Evolutionary conservation across 2,113 vertebrate genomes (phyloP).

Genomic region (Gorilla gorilla): DNA sequence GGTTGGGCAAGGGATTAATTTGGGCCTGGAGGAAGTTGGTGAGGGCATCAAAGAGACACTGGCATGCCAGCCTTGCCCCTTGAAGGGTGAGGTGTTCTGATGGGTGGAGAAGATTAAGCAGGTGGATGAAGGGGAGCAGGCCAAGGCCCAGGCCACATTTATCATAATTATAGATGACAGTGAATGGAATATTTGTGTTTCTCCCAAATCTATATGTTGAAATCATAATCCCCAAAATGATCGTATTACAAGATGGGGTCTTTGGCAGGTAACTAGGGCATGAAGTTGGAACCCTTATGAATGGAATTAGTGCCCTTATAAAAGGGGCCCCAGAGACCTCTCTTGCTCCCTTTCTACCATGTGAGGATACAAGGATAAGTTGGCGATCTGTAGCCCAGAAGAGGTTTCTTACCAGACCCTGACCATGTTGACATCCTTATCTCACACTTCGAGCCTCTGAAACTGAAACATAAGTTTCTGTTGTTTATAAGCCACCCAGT

Average conservation of each 20-base stretch:
- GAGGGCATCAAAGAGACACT: neutral
- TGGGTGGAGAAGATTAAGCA: neutral
- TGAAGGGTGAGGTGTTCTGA: neutral
- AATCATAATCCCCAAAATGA: neutral
- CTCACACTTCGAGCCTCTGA: neutral
- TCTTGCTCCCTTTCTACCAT: neutral
- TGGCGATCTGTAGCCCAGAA: neutral
- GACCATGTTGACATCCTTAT: neutral
- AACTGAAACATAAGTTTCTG: neutral
- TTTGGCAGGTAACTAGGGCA: neutral
- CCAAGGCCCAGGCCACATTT: neutral
- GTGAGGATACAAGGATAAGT: neutral
- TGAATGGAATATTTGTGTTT: neutral
- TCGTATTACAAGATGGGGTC: neutral
- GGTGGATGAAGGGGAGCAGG: neutral
- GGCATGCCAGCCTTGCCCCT: neutral
- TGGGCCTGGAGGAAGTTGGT: neutral
- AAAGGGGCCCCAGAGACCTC: neutral
- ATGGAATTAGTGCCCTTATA: neutral
- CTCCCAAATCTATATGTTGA: neutral
- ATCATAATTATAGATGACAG: neutral
- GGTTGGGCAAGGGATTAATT: neutral
- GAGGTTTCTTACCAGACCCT: neutral
- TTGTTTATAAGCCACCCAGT: neutral
- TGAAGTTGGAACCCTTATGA: neutral